A percentile compares a stretch with the other conserved stretches of the same genome.
Evolutionary conservation across 2,797 vertebrate genomes (phyloP).

Genomic region (Halcyon chelicuti): DNA sequence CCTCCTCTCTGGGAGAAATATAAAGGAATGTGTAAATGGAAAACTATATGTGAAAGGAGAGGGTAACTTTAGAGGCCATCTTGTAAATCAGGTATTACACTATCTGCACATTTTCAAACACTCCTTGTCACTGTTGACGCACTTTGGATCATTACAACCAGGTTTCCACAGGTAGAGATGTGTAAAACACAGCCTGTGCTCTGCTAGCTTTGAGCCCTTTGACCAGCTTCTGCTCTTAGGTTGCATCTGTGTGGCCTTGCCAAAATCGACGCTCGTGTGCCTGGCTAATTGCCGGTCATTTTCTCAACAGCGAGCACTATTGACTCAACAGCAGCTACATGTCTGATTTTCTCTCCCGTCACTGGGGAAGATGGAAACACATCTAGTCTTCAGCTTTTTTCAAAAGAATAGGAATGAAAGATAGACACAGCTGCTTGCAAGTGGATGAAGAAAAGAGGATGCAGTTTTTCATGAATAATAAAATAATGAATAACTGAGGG

Average conservation of each 20-base stretch:
- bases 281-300: slow-evolving; percentile 15
- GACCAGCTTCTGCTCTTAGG: background rate
- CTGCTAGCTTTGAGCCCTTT: background rate
- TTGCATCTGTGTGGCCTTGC: background rate
- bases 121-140: background rate
- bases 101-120: background rate
- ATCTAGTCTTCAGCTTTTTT: background rate
- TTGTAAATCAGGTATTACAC: background rate
- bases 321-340: background rate
- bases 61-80: background rate
- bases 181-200: background rate
- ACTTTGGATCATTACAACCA: background rate
- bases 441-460: background rate
- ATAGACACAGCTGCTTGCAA: background rate
- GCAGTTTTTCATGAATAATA: slow-evolving; percentile 29
- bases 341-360: background rate
- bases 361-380: background rate
- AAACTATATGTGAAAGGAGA: background rate
- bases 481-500: slow-evolving; percentile 14
- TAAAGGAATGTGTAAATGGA: background rate
- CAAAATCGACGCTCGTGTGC: rapidly evolving
- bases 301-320: background rate
- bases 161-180: background rate
- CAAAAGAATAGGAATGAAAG: background rate
- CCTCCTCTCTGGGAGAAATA: background rate